Evolutionary conservation across 1,140 invertebrate genomes (phyloP).

Genomic region (Tribolium madens): DNA sequence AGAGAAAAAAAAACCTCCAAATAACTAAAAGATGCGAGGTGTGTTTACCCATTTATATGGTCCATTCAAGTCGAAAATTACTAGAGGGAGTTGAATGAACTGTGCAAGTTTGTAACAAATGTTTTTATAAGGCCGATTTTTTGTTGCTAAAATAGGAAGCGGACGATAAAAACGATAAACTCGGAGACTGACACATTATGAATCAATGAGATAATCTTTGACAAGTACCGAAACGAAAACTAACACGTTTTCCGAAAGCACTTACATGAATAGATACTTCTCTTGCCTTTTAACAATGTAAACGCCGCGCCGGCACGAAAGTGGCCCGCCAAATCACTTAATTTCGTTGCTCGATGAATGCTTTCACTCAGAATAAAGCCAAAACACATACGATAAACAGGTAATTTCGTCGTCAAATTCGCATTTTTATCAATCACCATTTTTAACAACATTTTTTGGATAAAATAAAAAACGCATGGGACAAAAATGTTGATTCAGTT

Average conservation of each 20-base stretch:
- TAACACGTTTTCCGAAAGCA: constrained; percentile 42
- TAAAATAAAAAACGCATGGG: too few species aligned
- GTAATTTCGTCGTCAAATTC: not conserved
- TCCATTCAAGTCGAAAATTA: constrained; percentile 37
- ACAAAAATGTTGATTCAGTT: too few species aligned
- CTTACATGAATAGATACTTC: constrained; percentile 45
- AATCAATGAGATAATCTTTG: constrained; percentile 30
- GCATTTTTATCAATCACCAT: constrained; percentile 19
- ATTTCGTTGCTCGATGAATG: constrained; percentile 27
- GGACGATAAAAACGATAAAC: constrained; percentile 16
- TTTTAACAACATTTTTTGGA: too few species aligned
- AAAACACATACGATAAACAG: not conserved
- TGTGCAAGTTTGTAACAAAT: constrained; percentile 16
- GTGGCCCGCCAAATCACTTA: constrained; percentile 44
- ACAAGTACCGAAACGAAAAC: constrained; percentile 37
- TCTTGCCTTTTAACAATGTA: constrained; percentile 44
- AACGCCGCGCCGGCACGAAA: constrained; percentile 37
- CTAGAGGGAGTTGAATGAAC: constrained; percentile 32
- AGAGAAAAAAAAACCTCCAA: not conserved
- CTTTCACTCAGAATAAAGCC: constrained; percentile 12
- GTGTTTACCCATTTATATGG: constrained; percentile 27
- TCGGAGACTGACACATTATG: constrained; percentile 25
- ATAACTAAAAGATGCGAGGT: not conserved
- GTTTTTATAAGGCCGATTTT: constrained; percentile 15
- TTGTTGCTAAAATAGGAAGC: constrained; percentile 27